These are phyloP conservation scores for Zoanthus solanderi DNA, from an alignment of 92 coral and sea anemone species.

Conservation along the genomic window DNA sequence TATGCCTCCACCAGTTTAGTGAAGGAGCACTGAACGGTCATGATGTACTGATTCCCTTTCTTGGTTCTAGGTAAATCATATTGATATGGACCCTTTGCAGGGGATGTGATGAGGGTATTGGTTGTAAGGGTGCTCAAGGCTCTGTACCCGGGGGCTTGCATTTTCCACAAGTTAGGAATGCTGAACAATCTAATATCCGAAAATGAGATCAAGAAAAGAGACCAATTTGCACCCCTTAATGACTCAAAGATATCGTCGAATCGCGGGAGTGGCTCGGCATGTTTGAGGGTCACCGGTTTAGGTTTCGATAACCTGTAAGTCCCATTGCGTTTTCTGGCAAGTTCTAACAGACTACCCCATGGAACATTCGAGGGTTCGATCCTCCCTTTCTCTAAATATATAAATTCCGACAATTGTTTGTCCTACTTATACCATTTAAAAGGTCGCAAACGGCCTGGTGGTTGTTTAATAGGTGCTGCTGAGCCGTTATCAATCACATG, in stretches of 20 bases:
- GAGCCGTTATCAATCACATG: conserved; percentile 35
- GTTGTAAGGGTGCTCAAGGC: no score
- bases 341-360: conserved; percentile 53
- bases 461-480: conserved; percentile 58
- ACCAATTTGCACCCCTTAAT: conserved; percentile 17
- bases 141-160: no score
- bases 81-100: no score
- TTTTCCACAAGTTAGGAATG: no score
- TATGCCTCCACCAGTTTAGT: no score
- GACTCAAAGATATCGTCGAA: conserved; percentile 9
- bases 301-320: conserved; percentile 11
- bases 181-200: background rate
- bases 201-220: conserved; percentile 44
- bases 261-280: conserved; percentile 27
- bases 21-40: no score
- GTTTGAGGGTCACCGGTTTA: conserved; percentile 28
- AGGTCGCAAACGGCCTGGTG: conserved; percentile 44
- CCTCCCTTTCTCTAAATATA: background rate
- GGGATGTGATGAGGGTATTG: no score
- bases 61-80: no score
- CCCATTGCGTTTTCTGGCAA: conserved; percentile 57
- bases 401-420: background rate
- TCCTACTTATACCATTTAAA: conserved; percentile 21
- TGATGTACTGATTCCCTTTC: no score
- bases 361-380: conserved; percentile 53